These are phyloP conservation scores for Erebia palarica DNA, from an alignment of 2,888 invertebrate genomes.

Conservation along the genomic window DNA sequence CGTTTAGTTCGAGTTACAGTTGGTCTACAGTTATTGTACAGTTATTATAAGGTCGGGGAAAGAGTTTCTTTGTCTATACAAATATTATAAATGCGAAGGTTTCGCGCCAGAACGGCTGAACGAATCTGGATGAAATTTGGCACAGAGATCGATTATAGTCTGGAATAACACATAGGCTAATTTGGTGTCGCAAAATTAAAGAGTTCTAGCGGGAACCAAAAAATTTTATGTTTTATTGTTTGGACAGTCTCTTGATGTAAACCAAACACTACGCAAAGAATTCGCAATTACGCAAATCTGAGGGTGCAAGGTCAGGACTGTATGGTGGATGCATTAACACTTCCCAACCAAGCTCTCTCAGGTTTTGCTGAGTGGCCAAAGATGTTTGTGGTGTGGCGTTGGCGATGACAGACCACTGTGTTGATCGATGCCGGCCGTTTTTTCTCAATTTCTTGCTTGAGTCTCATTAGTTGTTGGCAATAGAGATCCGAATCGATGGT, in stretches of 20 bases:
- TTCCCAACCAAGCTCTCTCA: background rate
- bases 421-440: background rate
- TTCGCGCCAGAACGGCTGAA: too few species aligned
- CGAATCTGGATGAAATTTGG: too few species aligned
- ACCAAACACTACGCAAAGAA: background rate
- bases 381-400: background rate
- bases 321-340: background rate
- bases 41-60: too few species aligned
- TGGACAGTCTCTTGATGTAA: background rate
- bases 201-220: too few species aligned
- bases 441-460: constrained; percentile 1
- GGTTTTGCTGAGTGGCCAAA: background rate
- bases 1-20: too few species aligned
- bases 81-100: too few species aligned
- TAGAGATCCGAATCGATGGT: background rate
- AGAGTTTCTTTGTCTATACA: too few species aligned
- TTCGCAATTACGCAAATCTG: background rate
- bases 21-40: too few species aligned
- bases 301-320: background rate
- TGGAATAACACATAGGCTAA: too few species aligned
- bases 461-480: background rate
- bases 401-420: too few species aligned
- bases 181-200: too few species aligned
- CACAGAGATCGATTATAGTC: too few species aligned
- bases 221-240: background rate